Evolutionary conservation across 2,888 invertebrate species (phyloP).

Genomic region (Ptilodon capucinus): DNA sequence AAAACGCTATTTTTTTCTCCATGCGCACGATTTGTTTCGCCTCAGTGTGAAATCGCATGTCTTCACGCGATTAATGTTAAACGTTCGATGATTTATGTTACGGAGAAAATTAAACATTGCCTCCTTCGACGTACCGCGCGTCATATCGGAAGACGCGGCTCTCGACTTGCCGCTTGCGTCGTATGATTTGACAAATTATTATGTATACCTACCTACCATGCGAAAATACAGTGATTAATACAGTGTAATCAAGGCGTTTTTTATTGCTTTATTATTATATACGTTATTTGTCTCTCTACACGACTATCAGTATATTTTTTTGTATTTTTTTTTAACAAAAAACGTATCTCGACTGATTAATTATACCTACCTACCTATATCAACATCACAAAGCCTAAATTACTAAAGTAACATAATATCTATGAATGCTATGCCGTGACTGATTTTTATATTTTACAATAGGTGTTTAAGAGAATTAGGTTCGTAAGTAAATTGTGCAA

Average conservation of each 20-base stretch:
- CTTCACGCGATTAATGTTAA: slow-evolving; percentile 50
- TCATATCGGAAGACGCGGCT: slow-evolving; percentile 22
- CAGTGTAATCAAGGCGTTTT: neutral
- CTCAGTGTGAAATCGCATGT: slow-evolving; percentile 50
- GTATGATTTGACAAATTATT: neutral
- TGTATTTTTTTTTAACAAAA: neutral
- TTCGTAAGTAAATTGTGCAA: neutral
- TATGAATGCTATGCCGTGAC: too few species aligned
- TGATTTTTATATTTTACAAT: too few species aligned
- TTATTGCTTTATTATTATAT: neutral
- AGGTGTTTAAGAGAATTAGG: too few species aligned
- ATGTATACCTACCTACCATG: neutral
- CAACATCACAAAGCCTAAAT: neutral
- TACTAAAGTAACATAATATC: neutral
- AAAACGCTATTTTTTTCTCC: slow-evolving; percentile 37
- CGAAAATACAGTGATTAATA: neutral
- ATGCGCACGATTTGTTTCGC: slow-evolving; percentile 45
- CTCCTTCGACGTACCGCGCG: slow-evolving; percentile 32
- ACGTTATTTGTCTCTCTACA: neutral
- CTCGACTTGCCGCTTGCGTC: neutral
- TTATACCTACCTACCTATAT: too few species aligned
- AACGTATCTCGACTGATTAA: neutral
- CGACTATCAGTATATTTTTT: neutral
- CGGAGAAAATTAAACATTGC: slow-evolving; percentile 30
- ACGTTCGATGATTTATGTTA: slow-evolving; percentile 47